A percentile compares a stretch with the other conserved stretches of the same genome.
Conservation (phyloP, 2,888 invertebrate species). For the Eupsilia transversa region DNA sequence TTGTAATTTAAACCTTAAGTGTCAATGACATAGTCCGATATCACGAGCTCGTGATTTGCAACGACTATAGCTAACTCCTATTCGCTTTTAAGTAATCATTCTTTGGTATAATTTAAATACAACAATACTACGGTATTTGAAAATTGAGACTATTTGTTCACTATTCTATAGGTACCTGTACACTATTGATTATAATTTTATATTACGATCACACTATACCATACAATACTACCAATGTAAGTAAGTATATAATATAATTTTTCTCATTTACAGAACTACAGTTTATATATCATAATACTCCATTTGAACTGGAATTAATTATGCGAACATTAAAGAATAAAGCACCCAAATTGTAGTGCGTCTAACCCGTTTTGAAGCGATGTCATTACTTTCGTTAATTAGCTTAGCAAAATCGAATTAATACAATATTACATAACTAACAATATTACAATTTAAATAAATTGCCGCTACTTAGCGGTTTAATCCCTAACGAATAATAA, state of each 20-base stretch:
- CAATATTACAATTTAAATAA: slow-evolving; percentile 24
- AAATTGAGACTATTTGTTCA: slow-evolving; percentile 31
- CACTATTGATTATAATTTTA: slow-evolving; percentile 32
- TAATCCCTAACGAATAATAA: slow-evolving; percentile 35
- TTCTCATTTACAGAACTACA: slow-evolving; percentile 19
- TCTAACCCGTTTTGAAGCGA: slow-evolving; percentile 18
- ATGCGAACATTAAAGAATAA: slow-evolving; percentile 16
- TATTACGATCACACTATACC: slow-evolving; percentile 21
- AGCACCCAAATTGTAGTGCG: slow-evolving; percentile 37
- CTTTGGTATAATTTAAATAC: slow-evolving; percentile 22
- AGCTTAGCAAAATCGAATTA: slow-evolving; percentile 33
- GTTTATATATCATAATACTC: slow-evolving; percentile 12
- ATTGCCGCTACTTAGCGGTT: slow-evolving; percentile 5
- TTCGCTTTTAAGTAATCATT: background rate
- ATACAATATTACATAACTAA: slow-evolving; percentile 14
- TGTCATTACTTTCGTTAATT: slow-evolving; percentile 25
- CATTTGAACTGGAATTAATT: background rate
- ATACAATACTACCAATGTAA: slow-evolving; percentile 17
- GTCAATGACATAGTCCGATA: background rate
- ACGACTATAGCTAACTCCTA: background rate
- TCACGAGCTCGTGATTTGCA: slow-evolving; percentile 7
- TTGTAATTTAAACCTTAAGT: background rate
- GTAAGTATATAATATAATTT: slow-evolving; percentile 4
- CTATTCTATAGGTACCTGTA: slow-evolving; percentile 29
- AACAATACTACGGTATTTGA: slow-evolving; percentile 11